Conservation (phyloP, 2,797 vertebrate species). For the Phoebastria nigripes region DNA sequence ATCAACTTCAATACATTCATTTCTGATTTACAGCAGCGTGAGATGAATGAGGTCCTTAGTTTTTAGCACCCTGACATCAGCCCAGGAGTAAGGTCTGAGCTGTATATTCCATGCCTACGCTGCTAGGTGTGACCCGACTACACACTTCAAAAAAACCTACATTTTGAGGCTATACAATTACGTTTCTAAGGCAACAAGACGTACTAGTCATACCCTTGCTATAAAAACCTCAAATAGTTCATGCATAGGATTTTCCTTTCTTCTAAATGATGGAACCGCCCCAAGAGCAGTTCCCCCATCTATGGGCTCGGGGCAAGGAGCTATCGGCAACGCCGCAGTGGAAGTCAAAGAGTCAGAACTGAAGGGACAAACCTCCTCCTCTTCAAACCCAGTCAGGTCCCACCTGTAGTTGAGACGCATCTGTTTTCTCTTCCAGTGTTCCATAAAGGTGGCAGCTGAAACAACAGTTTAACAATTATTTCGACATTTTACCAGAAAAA, state of each 20-base stretch:
- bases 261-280: background rate
- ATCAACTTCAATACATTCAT: background rate
- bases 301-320: background rate
- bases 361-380: slow-evolving; percentile 85
- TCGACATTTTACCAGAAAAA: background rate
- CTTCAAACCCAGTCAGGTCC: slow-evolving; percentile 97
- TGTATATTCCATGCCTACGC: background rate
- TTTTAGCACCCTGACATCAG: slow-evolving; percentile 24
- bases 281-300: background rate
- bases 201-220: background rate
- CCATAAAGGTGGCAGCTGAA: slow-evolving; percentile 98
- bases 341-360: slow-evolving; percentile 34
- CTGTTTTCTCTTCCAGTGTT: slow-evolving; percentile 97
- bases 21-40: slow-evolving; percentile 15
- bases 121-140: slow-evolving; percentile 18
- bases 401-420: slow-evolving; percentile 97
- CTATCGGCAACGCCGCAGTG: background rate
- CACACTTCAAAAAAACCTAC: background rate
- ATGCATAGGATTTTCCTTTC: background rate
- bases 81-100: slow-evolving; percentile 16
- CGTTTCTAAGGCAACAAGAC: background rate
- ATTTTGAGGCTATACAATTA: background rate
- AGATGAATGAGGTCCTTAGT: background rate
- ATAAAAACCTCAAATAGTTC: background rate
- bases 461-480: background rate